These are phyloP conservation scores for Orestias chungarensis DNA, from an alignment of 2,797 vertebrate genomes.

Conservation along the genomic window DNA sequence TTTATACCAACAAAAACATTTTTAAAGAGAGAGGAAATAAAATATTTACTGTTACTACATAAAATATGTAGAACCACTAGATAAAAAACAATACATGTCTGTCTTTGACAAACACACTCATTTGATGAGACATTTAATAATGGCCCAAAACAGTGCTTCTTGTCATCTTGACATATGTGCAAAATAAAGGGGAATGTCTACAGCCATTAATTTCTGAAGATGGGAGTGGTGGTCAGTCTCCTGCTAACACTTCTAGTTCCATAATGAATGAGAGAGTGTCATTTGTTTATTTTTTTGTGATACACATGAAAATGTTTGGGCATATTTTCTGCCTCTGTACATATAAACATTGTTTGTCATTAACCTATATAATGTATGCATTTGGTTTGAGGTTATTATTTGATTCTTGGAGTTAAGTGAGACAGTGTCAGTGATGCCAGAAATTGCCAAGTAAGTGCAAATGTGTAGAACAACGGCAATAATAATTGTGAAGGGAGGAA, in stretches of 20 bases:
- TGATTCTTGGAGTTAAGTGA: neutral
- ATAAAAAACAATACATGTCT: neutral
- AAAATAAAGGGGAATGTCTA: neutral
- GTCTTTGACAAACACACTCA: neutral
- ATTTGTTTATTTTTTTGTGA: neutral
- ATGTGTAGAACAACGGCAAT: slow-evolving; percentile 2
- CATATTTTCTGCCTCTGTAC: neutral
- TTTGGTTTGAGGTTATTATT: slow-evolving; percentile 3
- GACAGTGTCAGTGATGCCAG: neutral
- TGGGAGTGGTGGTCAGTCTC: neutral
- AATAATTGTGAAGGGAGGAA: neutral
- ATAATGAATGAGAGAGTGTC: neutral
- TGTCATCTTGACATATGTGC: neutral
- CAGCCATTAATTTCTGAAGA: neutral
- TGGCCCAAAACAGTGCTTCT: neutral
- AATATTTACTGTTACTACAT: neutral
- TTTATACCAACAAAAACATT: too few relatives aligned
- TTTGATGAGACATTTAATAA: neutral
- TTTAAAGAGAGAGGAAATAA: too few relatives aligned
- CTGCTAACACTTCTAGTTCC: neutral
- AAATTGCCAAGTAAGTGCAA: slow-evolving; percentile 3
- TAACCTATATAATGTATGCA: neutral
- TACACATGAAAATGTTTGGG: neutral
- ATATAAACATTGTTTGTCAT: neutral
- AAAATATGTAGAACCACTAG: neutral